Base-by-base conservation (phyloP, 2,888 invertebrate species). In the Thereva unica region DNA sequence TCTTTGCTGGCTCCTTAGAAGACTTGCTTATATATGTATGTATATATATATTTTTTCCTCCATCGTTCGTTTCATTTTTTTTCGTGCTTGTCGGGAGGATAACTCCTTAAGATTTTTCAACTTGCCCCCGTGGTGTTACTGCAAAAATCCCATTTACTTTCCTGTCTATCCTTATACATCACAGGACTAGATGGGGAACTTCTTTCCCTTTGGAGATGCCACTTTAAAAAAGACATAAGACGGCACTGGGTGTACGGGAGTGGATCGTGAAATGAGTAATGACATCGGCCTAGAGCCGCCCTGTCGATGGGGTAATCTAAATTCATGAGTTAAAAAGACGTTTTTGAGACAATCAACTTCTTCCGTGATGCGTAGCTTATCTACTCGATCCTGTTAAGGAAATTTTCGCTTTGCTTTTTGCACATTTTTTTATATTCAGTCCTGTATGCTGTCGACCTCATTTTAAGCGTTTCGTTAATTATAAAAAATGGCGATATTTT, bases 101-200 rank as follows among this genome's bases (percentile, higher is more conserved):
- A 63, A 67, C 55, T 63, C 49, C 67, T 67, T 67, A 63, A 67
- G 63, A 67, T 67, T 67, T 63, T 49, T 34, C 56, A 54, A 61
- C 63, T 61, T 63, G 54, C 63, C 61, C 67, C 61, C 61, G 50
- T 61, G 61, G 53, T 59, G 53, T 52, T 68, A 57, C 59, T 57
- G 42, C 10, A 64, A 68, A 67, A 68, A 64, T 64, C 64, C 59
- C 64, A 68, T 64, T 68, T 68, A 53, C 56, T 64, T 49, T 68
- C 40, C 53, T 68, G 64, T 68, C 64, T 68, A 52, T 52, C 49
- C 59, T 23, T 56, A 64, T 67, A 57, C 7, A 52, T 42, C 64
- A 56, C 61, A 67, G 54, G 67, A n/a, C 53, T 64, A 53, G 42
- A 64, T 52, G 53, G 50, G 41, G 41, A 61, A 50, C 10, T 61